These are phyloP conservation scores for Gymnopithys bicolor DNA, from an alignment of 2,797 vertebrate species.

Conservation along the genomic window DNA sequence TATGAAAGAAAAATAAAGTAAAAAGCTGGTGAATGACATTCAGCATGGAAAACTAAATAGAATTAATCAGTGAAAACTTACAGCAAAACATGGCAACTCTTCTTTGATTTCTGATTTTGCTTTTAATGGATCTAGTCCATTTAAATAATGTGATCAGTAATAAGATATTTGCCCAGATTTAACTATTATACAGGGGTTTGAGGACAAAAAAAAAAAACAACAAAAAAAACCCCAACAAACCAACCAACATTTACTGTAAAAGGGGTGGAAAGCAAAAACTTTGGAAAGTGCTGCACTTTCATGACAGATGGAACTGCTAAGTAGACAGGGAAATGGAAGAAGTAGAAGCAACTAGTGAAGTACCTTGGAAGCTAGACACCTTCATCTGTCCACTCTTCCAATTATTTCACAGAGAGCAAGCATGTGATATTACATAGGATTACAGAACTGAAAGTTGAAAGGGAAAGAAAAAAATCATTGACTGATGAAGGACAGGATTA, in stretches of 20 bases:
- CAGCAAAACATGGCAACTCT: not conserved
- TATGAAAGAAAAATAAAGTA: not conserved
- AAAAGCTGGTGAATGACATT: not conserved
- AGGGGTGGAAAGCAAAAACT: not conserved
- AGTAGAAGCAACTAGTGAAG: not conserved
- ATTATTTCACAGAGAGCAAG: not conserved
- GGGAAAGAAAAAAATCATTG: not conserved
- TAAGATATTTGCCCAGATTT: not conserved
- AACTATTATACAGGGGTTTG: not conserved
- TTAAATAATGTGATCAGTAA: not conserved
- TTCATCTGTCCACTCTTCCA: not conserved
- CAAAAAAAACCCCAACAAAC: too few species aligned
- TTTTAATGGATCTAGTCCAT: not conserved
- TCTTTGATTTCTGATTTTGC: not conserved
- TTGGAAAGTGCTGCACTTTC: not conserved
- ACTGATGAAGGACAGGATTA: not conserved
- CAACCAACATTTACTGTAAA: not conserved
- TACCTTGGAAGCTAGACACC: not conserved
- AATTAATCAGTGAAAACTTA: not conserved
- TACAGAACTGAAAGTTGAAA: not conserved
- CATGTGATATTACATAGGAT: rapidly evolving
- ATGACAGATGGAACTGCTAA: rapidly evolving
- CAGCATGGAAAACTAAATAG: not conserved
- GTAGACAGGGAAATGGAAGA: not conserved
- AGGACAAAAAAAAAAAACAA: not conserved